phyloP scores from a whole-genome alignment of 2,797 vertebrate genomes.

The Alfaro cultratus region DNA sequence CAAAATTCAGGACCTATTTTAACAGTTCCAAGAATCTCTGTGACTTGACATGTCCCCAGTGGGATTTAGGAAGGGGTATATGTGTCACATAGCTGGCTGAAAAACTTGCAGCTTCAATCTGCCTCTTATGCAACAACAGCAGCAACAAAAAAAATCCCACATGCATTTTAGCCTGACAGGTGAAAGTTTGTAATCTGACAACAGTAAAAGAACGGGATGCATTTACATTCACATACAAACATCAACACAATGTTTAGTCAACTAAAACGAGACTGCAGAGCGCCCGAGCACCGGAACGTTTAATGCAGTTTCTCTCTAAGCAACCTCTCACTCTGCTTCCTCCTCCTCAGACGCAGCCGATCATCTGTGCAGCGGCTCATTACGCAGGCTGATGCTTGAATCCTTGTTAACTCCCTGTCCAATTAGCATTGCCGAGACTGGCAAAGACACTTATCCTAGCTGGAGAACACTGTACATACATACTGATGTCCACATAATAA shows the following conservation, averaged over 20 bases:
- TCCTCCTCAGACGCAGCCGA: constrained; percentile 58
- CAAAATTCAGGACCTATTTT: not conserved
- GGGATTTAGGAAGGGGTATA: constrained; percentile 22
- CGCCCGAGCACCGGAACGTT: constrained; percentile 43
- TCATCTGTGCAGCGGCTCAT: constrained; percentile 68
- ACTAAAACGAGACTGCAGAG: constrained; percentile 31
- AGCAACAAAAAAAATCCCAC: constrained; percentile 10
- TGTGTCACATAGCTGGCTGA: constrained; percentile 28
- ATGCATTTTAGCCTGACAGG: constrained; percentile 34
- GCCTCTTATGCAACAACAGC: constrained; percentile 1
- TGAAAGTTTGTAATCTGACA: constrained; percentile 43
- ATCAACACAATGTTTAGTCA: constrained; percentile 25
- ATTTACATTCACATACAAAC: constrained; percentile 27
- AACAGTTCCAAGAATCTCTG: constrained; percentile 1
- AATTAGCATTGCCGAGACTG: constrained; percentile 79
- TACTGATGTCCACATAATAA: constrained; percentile 70
- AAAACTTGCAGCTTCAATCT: constrained; percentile 45
- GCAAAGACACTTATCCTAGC: constrained; percentile 60
- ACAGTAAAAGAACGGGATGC: constrained; percentile 16
- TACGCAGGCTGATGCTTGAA: constrained; percentile 75
- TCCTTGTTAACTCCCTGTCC: constrained; percentile 79
- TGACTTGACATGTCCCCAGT: constrained; percentile 23
- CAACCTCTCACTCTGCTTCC: constrained; percentile 38
- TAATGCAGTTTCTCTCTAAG: constrained; percentile 49
- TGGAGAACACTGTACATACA: constrained; percentile 62